A percentile compares a stretch with the other conserved stretches of the same genome.
phyloP scores from a whole-genome alignment of 2,797 vertebrate species.

The Microctenopoma stevenorrisi region DNA sequence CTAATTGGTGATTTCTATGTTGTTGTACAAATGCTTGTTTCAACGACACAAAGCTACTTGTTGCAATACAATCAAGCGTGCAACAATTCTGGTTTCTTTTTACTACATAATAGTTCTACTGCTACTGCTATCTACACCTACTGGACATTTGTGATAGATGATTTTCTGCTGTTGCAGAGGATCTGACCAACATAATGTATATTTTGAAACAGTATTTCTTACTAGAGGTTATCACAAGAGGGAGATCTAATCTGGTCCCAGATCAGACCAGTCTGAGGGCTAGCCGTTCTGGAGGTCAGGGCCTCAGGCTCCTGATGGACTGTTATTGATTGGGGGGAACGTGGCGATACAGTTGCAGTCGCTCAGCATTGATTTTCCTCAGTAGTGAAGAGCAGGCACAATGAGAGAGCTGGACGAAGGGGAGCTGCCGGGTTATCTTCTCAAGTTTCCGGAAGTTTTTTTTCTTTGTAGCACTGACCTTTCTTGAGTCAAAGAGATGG shows the following conservation, averaged over 20 bases:
- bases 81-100: not conserved
- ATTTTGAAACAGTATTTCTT: constrained; percentile 52
- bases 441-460: constrained; percentile 84
- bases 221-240: constrained; percentile 53
- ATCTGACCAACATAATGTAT: constrained; percentile 11
- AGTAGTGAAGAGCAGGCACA: constrained; percentile 74
- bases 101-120: too few relatives aligned
- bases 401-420: constrained; percentile 65
- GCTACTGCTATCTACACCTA: too few relatives aligned
- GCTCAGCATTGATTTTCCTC: constrained; percentile 79
- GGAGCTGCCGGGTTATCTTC: constrained; percentile 83
- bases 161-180: constrained; percentile 7
- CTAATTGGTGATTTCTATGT: not conserved
- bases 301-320: constrained; percentile 80
- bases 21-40: not conserved
- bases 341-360: constrained; percentile 83
- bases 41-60: not conserved
- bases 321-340: constrained; percentile 75
- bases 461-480: constrained; percentile 78
- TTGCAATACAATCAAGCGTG: not conserved
- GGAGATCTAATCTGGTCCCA: constrained; percentile 69
- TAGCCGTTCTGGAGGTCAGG: constrained; percentile 69
- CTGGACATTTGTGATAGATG: too few relatives aligned
- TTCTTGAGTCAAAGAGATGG: constrained; percentile 70
- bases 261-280: constrained; percentile 60